Evolutionary conservation across 2,797 vertebrate species (phyloP), one percentile per base, ranked within the genome.

Genomic region (Parauchenoglanis ngamensis): DNA sequence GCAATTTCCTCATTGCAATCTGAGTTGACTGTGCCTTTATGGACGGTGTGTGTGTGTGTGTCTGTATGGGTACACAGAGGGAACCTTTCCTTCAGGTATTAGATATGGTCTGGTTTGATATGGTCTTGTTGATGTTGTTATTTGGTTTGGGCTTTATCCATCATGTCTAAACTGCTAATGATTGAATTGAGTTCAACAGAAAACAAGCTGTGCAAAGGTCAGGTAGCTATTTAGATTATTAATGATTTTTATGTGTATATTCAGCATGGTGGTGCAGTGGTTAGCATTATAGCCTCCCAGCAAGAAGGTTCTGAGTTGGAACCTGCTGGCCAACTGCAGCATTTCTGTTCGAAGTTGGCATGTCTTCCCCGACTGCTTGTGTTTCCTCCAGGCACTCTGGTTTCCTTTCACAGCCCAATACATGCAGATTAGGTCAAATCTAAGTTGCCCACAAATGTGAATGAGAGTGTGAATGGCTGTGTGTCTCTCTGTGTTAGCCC

Each of bases 101-200:
- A 67, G 54, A 77, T 83, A 35, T 35, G 35, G 35, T 35, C 35
- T 35, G 35, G 35, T 91, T 88, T 85, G 85, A 75, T 11, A 72
- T 88, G 68, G 79, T 89, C 87, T 90, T 82, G 12, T 44, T 25
- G 54, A 85, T 40, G 78, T 90, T 92, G 91, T 88, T 94, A 91
- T 95, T 95, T 95, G 92, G 95, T 94, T 92, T 93, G 88, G 90
- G 91, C 91, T 94, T 93, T 92, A 92, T 93, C 92, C 90, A 86
- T 94, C 92, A 87, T 89, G 87, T 93, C 94, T 94, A 93, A 93
- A 92, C 61, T 68, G 79, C 87, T 83, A 72, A 92, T 78, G 92
- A 92, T 92, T 93, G 90, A 49, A 87, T 70, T 89, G 88, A 90
- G 92, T 89, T 92, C 91, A 93, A 93, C 92, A 90, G 92, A 93